Evolutionary conservation across 2,888 invertebrate genomes (phyloP), one percentile per base, ranked within the genome.

Genomic region (Drosophila kokeensis): DNA sequence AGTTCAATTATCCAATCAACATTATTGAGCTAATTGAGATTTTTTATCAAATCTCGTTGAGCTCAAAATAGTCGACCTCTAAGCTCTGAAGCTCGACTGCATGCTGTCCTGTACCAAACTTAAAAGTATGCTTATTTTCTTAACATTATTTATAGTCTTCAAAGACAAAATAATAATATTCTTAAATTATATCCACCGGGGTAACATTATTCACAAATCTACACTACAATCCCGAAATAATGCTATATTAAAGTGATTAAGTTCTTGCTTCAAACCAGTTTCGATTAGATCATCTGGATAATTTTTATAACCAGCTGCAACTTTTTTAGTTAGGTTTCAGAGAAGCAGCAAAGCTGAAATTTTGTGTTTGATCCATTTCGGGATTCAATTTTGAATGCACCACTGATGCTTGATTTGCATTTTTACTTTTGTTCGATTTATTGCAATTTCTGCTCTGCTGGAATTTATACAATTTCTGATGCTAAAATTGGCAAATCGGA

Each of bases 381-480:
- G 61, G 62, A 62, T 40, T 49, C 69, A 53, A 27, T 65, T 77
- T 62, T 54, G 60, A 63, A 45, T 67, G 49, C 55, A 15, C 58
- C 53, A 40, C 49, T 30, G 53, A 42, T 49, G 57, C 34, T 64
- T 76, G 71, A 87, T 85, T 87, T 83, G 80, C 82, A 83, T 87
- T 84, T 87, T 72, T 52, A 83, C 64, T 42, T 77, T 85, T 74
- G 77, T 82, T 69, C 74, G 70, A 85, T 87, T 87, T 85, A 84
- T 87, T 82, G 82, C 82, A 82, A 76, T 84, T 82, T 79, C 63
- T 68, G 63, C 73, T 68, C 29, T 59, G 62, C 61, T 54, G 72
- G 69, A 87, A 82, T 83, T 76, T 69, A 65, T 69, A 76, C 64
- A 80, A 73, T 58, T 61, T 52, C 48, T 63, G 55, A 66, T 52